Evolutionary conservation across 2,888 invertebrate genomes (phyloP).

Genomic region (Monoplex corrugatus): DNA sequence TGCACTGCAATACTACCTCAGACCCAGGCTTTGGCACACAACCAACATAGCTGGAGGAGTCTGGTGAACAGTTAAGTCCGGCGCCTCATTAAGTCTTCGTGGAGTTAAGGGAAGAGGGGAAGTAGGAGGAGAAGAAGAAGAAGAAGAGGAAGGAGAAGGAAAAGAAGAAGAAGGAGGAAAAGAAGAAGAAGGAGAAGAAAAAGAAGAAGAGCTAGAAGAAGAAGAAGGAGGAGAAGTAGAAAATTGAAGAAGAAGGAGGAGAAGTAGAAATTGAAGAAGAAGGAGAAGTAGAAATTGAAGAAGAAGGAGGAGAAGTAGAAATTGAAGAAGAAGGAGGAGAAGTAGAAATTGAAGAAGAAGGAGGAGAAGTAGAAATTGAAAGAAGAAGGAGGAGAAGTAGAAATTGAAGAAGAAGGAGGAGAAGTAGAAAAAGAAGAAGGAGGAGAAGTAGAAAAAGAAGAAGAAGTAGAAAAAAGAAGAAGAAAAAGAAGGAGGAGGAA

Average conservation of each 20-base stretch:
- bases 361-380: neutral
- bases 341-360: neutral
- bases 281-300: neutral
- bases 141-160: neutral
- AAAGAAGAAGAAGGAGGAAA: neutral
- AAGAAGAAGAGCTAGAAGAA: neutral
- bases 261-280: neutral
- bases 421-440: too few relatives aligned
- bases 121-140: neutral
- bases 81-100: too few relatives aligned
- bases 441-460: too few relatives aligned
- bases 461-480: too few relatives aligned
- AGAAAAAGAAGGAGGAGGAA: too few relatives aligned
- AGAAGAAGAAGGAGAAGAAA: neutral
- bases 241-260: neutral
- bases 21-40: too few relatives aligned
- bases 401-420: too few relatives aligned
- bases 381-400: too few relatives aligned
- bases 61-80: too few relatives aligned
- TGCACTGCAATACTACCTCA: too few relatives aligned
- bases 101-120: neutral
- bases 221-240: neutral
- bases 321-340: constrained; percentile 9
- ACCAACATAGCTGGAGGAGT: too few relatives aligned
- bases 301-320: neutral